Evolutionary conservation across 2,797 vertebrate genomes (phyloP).

Genomic region (Hapalemur alaotrensis): DNA sequence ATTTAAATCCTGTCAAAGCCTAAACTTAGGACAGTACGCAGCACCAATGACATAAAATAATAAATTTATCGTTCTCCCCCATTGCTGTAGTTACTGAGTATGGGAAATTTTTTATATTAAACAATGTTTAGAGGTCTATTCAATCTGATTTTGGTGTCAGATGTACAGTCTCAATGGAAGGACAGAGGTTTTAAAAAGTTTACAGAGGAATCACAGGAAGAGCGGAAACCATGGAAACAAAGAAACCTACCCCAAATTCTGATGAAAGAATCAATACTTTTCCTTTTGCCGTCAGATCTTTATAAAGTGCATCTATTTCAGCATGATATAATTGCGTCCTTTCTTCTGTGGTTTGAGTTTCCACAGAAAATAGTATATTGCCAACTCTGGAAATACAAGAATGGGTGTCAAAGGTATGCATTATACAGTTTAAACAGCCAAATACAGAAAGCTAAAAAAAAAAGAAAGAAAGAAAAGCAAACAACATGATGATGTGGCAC

Average conservation of each 20-base stretch:
- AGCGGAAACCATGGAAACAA: not conserved
- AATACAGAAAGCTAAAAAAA: not conserved
- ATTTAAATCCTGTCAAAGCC: not conserved
- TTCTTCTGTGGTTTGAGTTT: slow-evolving; percentile 98
- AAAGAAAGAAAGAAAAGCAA: not conserved
- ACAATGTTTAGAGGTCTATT: not conserved
- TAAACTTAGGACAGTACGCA: not conserved
- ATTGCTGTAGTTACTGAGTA: not conserved
- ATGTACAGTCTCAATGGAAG: not conserved
- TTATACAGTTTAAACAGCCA: not conserved
- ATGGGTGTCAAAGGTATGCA: not conserved
- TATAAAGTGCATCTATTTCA: slow-evolving; percentile 97
- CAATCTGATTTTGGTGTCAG: not conserved
- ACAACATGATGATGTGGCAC: not conserved
- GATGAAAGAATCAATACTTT: slow-evolving; percentile 94
- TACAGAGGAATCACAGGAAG: not conserved
- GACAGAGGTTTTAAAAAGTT: not conserved
- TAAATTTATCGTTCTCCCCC: not conserved
- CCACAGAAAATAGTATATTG: slow-evolving; percentile 97
- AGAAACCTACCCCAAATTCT: slow-evolving; percentile 90
- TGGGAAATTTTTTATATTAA: not conserved
- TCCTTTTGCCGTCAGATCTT: slow-evolving; percentile 96
- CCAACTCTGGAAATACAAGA: slow-evolving; percentile 89
- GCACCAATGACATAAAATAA: not conserved
- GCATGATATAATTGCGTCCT: slow-evolving; percentile 96